Base-by-base conservation (phyloP, 2,888 invertebrate species). In the Trissoscelio sp. region DNA sequence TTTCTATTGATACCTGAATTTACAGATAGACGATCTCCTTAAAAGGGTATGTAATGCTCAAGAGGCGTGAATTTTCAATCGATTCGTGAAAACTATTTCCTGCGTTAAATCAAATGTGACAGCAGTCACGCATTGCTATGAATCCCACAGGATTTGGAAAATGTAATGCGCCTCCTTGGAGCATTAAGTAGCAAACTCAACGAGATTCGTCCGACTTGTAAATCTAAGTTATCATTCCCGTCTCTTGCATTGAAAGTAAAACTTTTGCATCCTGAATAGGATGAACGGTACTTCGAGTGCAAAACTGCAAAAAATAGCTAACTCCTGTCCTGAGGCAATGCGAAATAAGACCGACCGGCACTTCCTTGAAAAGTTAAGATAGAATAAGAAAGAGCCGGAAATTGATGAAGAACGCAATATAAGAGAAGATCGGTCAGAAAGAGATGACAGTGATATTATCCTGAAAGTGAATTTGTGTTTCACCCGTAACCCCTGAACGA, bases 141-240 rank as follows among this genome's bases (percentile, higher is more conserved):
- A 48, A 34, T 48, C 62, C 39, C 14, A 31, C 2, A 57, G 42
- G 64, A 79, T 22, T 66, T 70, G 64, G 55, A 77, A 73, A 81
- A 58, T 67, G 39, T 72, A 74, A 81, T 72, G 20, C 39, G 42
- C 58, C 37, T 46, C 7, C 44, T 74, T 14, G 51, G 39, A 57
- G 62, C 66, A 81, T 78, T 81, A 78, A 81, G 67, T 67, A 78
- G 78, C 57, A 53, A 78, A 82, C 75, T 79, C 55, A 51, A 42
- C 51, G 60, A 57, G 62, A 67, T 81, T 81, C 72, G 72, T 69
- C 66, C 37, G 77, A 73, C 62, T 81, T 69, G 77, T 78, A 79
- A 82, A 79, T 79, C 72, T 53, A 73, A 79, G 73, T 73, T 79
- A 79, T 73, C 64, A 66, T 66, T 66, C 64, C 60, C 60, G 48